Conservation (phyloP, 2,888 invertebrate species). For the Thereva unica region DNA sequence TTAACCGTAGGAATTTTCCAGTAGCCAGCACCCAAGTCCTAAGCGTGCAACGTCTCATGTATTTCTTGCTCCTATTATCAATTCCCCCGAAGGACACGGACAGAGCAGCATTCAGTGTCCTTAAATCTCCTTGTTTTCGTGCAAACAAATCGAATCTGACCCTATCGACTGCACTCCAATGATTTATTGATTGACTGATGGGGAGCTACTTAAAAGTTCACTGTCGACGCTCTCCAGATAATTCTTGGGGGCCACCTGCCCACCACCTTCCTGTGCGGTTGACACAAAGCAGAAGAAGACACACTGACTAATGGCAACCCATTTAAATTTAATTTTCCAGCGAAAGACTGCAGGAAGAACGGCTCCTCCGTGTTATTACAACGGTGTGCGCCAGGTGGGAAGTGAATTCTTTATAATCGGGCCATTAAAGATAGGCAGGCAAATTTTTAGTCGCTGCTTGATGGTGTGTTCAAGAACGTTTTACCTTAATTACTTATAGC, state of each 20-base stretch:
- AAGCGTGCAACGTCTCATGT: too few species aligned
- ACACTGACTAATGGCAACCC: slow-evolving; percentile 19
- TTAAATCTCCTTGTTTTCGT: background rate
- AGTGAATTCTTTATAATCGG: slow-evolving; percentile 26
- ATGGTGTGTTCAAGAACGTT: slow-evolving; percentile 3
- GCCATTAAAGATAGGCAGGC: slow-evolving; percentile 10
- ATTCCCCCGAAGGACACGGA: too few species aligned
- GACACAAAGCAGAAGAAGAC: slow-evolving; percentile 8
- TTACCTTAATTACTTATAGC: slow-evolving; percentile 12
- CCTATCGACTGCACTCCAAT: slow-evolving; percentile 17
- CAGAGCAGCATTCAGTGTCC: background rate
- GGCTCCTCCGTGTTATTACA: too few species aligned
- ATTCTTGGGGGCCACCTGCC: background rate
- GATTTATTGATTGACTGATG: slow-evolving; percentile 12
- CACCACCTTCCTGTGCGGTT: background rate
- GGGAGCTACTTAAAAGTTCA: slow-evolving; percentile 14
- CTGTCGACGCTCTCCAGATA: background rate
- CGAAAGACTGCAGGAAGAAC: slow-evolving; percentile 6
- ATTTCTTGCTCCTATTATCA: too few species aligned
- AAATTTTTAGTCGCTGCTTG: slow-evolving; percentile 7
- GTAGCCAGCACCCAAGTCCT: too few species aligned
- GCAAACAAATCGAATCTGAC: slow-evolving; percentile 8
- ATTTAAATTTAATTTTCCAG: slow-evolving; percentile 25
- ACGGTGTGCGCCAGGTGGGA: slow-evolving; percentile 14
- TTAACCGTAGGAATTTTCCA: too few species aligned